Percentiles rank a stretch among this genome's conserved stretches.
Evolutionary conservation across 1,140 invertebrate genomes (phyloP).

Genomic region (Eumaeus atala): DNA sequence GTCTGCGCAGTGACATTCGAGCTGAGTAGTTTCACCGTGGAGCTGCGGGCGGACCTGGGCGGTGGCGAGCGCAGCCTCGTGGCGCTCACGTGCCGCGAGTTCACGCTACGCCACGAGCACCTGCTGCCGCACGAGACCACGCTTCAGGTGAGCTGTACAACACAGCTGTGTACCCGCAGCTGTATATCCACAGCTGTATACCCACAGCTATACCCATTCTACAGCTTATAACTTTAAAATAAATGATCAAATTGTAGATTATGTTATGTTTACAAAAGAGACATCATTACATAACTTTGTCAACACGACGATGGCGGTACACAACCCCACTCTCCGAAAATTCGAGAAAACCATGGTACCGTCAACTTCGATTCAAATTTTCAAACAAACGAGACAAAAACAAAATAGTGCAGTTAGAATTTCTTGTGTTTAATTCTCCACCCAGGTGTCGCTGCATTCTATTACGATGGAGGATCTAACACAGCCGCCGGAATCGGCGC

Average conservation of each 20-base stretch:
- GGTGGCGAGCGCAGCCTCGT: slow-evolving; percentile 82
- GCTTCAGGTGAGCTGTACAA: slow-evolving; percentile 82
- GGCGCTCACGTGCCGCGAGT: slow-evolving; percentile 87
- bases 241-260: too few relatives aligned
- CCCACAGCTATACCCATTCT: too few relatives aligned
- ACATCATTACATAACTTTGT: too few relatives aligned
- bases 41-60: slow-evolving; percentile 80
- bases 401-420: too few relatives aligned
- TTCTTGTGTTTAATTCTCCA: too few relatives aligned
- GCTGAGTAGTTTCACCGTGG: slow-evolving; percentile 81
- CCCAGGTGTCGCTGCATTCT: slow-evolving; percentile 85
- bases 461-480: slow-evolving; percentile 92
- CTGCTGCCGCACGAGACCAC: slow-evolving; percentile 79
- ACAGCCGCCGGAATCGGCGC: slow-evolving; percentile 82
- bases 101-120: slow-evolving; percentile 84
- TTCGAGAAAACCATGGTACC: too few relatives aligned
- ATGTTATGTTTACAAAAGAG: too few relatives aligned
- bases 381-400: too few relatives aligned
- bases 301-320: too few relatives aligned
- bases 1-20: slow-evolving; percentile 80
- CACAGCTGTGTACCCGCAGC: slow-evolving; percentile 82
- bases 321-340: too few relatives aligned
- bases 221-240: too few relatives aligned
- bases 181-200: slow-evolving; percentile 78
- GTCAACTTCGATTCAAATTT: too few relatives aligned